Conservation (phyloP, 2,888 invertebrate genomes). For the Epistrophe grossulariae region DNA sequence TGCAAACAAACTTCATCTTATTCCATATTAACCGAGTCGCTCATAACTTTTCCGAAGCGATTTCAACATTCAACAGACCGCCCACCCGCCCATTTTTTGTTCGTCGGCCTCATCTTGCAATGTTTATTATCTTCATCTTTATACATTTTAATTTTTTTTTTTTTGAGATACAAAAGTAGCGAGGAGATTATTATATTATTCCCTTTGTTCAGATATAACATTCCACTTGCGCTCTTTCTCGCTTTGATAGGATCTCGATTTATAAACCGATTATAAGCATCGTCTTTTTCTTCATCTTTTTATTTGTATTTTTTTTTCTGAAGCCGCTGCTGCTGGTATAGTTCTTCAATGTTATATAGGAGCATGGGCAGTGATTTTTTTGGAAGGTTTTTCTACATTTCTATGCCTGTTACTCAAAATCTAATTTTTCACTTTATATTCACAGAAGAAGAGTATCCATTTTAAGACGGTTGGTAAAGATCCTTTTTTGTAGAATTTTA, state of each 20-base stretch:
- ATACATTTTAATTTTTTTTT: conserved; percentile 22
- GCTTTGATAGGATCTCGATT: conserved; percentile 75
- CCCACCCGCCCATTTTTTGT: background rate
- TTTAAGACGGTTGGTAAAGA: conserved; percentile 34
- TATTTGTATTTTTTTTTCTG: conserved; percentile 3
- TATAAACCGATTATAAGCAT: conserved; percentile 75
- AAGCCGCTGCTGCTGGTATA: background rate
- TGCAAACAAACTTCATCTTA: conserved; percentile 62
- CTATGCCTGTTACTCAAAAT: conserved; percentile 67
- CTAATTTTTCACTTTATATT: conserved; percentile 76
- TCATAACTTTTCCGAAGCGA: conserved; percentile 57
- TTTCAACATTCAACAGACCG: conserved; percentile 29
- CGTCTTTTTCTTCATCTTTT: conserved; percentile 41
- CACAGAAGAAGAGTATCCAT: conserved; percentile 68
- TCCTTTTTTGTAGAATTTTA: conserved; percentile 43
- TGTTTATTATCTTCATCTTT: conserved; percentile 66
- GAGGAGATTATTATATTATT: conserved; percentile 72
- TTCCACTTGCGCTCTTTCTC: conserved; percentile 73
- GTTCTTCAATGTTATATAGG: conserved; percentile 33
- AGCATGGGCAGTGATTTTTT: conserved; percentile 47
- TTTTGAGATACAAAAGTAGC: conserved; percentile 34
- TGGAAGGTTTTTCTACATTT: conserved; percentile 15
- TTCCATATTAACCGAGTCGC: conserved; percentile 48
- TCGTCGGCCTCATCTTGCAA: conserved; percentile 38
- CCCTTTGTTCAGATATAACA: conserved; percentile 70